Conservation (phyloP, 2,113 vertebrate genomes). For the Crotalus tigris region DNA sequence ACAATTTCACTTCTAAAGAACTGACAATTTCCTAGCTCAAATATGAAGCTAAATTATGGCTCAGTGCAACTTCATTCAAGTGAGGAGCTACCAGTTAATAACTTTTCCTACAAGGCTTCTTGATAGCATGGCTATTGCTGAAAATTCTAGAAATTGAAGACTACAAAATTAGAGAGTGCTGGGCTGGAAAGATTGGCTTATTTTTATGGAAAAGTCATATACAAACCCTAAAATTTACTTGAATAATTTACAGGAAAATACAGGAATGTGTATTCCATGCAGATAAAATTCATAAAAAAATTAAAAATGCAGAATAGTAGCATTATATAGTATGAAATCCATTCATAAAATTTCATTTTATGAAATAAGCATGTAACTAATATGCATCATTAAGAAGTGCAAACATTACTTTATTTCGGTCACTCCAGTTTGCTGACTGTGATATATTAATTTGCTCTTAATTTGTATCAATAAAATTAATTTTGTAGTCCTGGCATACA, state of each 20-base stretch:
- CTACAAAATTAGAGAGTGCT: background rate
- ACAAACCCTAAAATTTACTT: background rate
- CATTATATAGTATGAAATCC: background rate
- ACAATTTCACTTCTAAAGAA: background rate
- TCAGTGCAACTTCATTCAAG: background rate
- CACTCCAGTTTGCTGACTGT: background rate
- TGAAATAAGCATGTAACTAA: background rate
- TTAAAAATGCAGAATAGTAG: background rate
- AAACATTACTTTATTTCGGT: slow-evolving; percentile 9
- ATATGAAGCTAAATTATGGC: background rate
- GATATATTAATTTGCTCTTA: background rate
- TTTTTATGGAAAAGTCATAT: background rate
- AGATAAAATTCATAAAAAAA: slow-evolving; percentile 25
- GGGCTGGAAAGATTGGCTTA: background rate
- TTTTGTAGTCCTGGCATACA: background rate
- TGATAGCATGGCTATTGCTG: background rate
- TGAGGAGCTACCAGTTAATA: background rate
- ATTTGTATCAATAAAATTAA: background rate
- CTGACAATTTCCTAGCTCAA: too few species aligned
- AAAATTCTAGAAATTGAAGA: background rate
- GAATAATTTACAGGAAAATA: slow-evolving; percentile 23
- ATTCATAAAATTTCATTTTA: background rate
- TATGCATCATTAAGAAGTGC: background rate
- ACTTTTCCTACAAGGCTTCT: background rate
- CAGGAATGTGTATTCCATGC: background rate